Percentiles rank a stretch among this genome's conserved stretches.
phyloP scores from a whole-genome alignment of 2,888 invertebrate genomes.

The Leucophora obtusa region DNA sequence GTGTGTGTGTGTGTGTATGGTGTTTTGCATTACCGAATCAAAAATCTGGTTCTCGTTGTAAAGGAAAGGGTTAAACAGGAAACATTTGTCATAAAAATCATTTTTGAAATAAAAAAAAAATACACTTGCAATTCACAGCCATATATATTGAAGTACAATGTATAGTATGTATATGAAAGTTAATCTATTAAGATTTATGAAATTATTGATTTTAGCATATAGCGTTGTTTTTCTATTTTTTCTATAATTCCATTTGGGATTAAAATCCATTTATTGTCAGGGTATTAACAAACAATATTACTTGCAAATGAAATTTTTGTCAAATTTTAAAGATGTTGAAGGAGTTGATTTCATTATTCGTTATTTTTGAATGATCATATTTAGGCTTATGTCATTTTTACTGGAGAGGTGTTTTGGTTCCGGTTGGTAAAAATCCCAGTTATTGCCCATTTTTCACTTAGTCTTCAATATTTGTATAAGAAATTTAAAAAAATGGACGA shows the following conservation, averaged over 20 bases:
- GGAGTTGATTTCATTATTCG: no score
- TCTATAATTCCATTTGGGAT: not conserved
- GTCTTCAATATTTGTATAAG: no score
- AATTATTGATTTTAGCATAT: slow-evolving; percentile 50
- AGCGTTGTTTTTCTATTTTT: not conserved
- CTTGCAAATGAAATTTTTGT: no score
- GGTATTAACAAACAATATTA: no score
- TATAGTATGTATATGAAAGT: slow-evolving; percentile 17
- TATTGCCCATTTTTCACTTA: no score
- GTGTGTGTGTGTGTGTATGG: slow-evolving; percentile 19
- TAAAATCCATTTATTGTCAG: not conserved
- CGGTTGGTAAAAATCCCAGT: no score
- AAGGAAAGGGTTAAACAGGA: slow-evolving; percentile 59
- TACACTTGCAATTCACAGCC: not conserved
- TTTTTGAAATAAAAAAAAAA: not conserved
- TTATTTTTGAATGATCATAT: no score
- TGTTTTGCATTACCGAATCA: not conserved
- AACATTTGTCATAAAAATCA: slow-evolving; percentile 57
- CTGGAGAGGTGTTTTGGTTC: no score
- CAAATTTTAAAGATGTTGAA: no score
- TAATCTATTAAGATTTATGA: slow-evolving; percentile 55
- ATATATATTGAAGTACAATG: not conserved
- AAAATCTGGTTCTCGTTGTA: not conserved
- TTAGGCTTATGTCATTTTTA: no score
- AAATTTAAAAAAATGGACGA: no score